Evolutionary conservation across 1,140 invertebrate genomes (phyloP), one percentile per base, ranked within the genome.

Genomic region (Pseudomyrmex pallidus): DNA sequence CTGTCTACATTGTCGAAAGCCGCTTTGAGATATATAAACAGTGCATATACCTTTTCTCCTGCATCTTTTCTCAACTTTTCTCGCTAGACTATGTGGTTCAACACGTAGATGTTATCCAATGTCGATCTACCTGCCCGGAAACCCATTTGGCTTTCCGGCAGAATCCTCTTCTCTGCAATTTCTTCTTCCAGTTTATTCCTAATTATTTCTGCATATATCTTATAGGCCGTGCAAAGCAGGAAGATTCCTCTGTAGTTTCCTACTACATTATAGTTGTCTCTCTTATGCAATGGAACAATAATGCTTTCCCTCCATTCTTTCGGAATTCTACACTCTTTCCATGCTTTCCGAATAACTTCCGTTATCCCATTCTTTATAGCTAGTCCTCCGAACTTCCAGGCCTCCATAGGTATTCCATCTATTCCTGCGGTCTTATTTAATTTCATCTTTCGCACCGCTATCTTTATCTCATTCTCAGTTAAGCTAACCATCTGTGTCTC

Each of bases 131-230:
- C 20, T 22, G 20, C 20, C 20, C 20, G 20, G 20, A 22, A 22
- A 22, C 20, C 20, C 20, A 22, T 22, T 22, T 22, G 20, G 20
- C 20, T 22, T 22, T 22, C 20, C 20, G 20, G 20, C 20, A 22
- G 1, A 22, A 22, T 1, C 1, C 20, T 22, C 20, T 22, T 22
- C 20, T 22, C 20, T 22, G 20, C 20, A 10, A 68, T 10, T n/a
- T 63, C 44, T 3, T 74, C 20, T 15, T 74, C 73, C 9, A 74
- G 5, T 50, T n/a, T 74, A 12, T 61, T 74, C 8, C 44, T 74
- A 25, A 74, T 48, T 22, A 22, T 22, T 22, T 22, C 20, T 22
- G 20, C 20, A 22, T 22, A 22, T 22, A 22, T 22, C 20, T 74
- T 74, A n/a, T 74, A 62, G 1, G 44, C 57, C 5, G 72, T 46